Evolutionary conservation across 2,888 invertebrate genomes (phyloP), one percentile per base, ranked within the genome.

Genomic region (Agrilus biguttatus): DNA sequence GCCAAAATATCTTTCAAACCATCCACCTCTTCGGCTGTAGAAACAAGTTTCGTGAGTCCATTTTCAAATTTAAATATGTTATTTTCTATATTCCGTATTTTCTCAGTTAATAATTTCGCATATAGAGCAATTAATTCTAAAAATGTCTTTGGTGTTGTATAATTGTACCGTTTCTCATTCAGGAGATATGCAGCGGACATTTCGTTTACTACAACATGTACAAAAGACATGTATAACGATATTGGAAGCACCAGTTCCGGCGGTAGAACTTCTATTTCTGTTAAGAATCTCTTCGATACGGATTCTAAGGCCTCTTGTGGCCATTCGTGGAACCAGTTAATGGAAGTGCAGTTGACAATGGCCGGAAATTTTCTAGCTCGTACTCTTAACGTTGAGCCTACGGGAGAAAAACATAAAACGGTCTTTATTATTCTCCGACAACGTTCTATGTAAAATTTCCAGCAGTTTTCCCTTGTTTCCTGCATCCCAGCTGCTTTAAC

Each of bases 241-340:
- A 91, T 83, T 0, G 84, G 71, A 1, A 70, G 68, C 0, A 77
- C 70, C 7, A 84, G 60, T 4, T 67, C 55, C 14, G 51, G 82
- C 52, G 83, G 80, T 43, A 93, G 66, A 10, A 80, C 73, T 46
- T 81, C 77, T 13, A 88, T 78, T 61, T 87, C 83, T 6, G 78
- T 69, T 32, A 92, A 70, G 63, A 95, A 95, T 47, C 84, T 71
- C 50, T 72, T 73, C 10, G 92, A 90, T 2, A 96, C 95, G 33
- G 91, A 91, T 49, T 83, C 76, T 55, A 96, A 68, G 28, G 95
- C 95, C 59, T 91, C 85, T 57, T 78, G 76, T 0, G 95, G 95
- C 95, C 95, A 96, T 59, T 92, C 89, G 62, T 95, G 92, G 68
- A 95, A 95, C 93, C 95, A 95, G 65, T 95, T 83, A 50, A 95